Conservation (phyloP, 2,888 invertebrate genomes). For the Platynereis dumerilii region DNA sequence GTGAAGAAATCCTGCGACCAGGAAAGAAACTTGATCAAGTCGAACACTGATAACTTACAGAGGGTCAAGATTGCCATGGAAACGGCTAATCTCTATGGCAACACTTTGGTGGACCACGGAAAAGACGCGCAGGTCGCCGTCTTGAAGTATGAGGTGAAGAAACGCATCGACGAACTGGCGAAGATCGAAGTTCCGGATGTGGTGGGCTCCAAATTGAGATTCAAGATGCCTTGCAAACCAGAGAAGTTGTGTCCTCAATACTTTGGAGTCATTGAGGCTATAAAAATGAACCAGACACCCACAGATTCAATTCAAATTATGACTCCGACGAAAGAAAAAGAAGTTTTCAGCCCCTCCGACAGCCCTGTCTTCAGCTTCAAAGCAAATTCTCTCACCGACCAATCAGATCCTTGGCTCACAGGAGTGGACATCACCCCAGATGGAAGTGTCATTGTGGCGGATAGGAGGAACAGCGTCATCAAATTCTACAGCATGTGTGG, state of each 20-base stretch:
- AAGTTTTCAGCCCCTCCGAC: background rate
- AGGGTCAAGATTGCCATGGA: constrained; percentile 3
- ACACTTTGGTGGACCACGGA: constrained; percentile 9
- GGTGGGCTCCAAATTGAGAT: too few species aligned
- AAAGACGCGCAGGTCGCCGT: constrained; percentile 10
- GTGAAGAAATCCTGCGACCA: constrained; percentile 11
- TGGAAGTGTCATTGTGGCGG: constrained; percentile 18
- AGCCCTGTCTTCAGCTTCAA: constrained; percentile 5
- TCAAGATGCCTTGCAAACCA: too few species aligned
- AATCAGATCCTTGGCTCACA: constrained; percentile 16
- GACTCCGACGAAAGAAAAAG: too few species aligned
- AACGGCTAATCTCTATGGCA: constrained; percentile 11
- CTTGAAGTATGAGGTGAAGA: constrained; percentile 13
- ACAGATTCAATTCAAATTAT: too few species aligned
- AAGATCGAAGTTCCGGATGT: background rate
- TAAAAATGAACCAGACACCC: too few species aligned
- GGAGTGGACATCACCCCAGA: constrained; percentile 8
- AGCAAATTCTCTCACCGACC: constrained; percentile 7
- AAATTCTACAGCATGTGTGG: constrained; percentile 13
- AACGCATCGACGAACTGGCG: constrained; percentile 5
- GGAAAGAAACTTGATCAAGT: constrained; percentile 15
- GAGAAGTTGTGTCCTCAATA: too few species aligned
- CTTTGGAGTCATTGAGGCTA: too few species aligned
- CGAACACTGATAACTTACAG: background rate
- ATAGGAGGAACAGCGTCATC: constrained; percentile 18